Evolutionary conservation across 2,797 vertebrate genomes (phyloP).

Genomic region (Acanthornis magna): DNA sequence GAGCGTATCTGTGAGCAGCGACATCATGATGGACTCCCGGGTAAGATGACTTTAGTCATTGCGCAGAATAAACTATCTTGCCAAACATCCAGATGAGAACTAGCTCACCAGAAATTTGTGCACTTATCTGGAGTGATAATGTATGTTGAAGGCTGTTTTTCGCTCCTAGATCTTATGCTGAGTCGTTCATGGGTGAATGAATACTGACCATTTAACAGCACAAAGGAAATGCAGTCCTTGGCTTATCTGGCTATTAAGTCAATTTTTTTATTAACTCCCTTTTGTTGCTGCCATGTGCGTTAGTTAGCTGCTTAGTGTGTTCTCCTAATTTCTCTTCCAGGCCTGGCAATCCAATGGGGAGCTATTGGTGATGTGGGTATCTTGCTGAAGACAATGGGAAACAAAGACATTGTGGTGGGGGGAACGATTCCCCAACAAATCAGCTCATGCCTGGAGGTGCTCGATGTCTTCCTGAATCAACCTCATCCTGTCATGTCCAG

Average conservation of each 20-base stretch:
- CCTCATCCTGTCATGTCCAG: slow-evolving; percentile 87
- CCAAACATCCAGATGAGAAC: background rate
- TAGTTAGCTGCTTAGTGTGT: background rate
- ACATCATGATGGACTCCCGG: slow-evolving; percentile 81
- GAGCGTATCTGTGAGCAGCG: slow-evolving; percentile 95
- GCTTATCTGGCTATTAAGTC: background rate
- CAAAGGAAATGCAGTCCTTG: background rate
- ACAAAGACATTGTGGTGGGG: slow-evolving; percentile 83
- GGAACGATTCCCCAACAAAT: slow-evolving; percentile 92
- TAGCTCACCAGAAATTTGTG: background rate
- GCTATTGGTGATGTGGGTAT: slow-evolving; percentile 95
- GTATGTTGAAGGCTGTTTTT: background rate
- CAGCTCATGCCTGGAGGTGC: slow-evolving; percentile 89
- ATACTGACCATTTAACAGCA: background rate
- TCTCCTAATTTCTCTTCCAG: slow-evolving; percentile 47
- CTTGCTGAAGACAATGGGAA: slow-evolving; percentile 86
- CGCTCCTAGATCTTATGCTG: background rate
- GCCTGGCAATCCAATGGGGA: slow-evolving; percentile 93
- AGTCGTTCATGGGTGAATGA: background rate
- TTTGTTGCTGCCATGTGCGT: background rate
- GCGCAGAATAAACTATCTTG: background rate
- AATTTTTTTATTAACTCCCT: background rate
- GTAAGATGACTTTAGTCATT: slow-evolving; percentile 30
- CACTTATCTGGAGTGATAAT: background rate
- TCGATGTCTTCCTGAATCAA: slow-evolving; percentile 90